phyloP scores from a whole-genome alignment of 2,888 invertebrate genomes.

The Halocaridina rubra region DNA sequence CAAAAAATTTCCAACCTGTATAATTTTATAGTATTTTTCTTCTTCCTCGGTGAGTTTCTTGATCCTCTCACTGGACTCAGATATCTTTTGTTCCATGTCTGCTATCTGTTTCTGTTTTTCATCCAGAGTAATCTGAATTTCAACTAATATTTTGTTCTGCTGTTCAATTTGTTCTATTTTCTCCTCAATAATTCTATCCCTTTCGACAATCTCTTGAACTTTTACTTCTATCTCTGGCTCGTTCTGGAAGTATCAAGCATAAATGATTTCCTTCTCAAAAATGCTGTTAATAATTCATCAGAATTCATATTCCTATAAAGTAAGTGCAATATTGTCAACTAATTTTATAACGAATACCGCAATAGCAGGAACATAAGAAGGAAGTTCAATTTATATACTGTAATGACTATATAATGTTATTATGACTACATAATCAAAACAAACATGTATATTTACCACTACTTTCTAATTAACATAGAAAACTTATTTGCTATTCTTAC shows the following conservation, averaged over 20 bases:
- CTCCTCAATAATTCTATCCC: constrained; percentile 65
- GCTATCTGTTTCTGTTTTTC: constrained; percentile 71
- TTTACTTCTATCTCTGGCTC: constrained; percentile 66
- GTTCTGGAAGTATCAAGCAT: constrained; percentile 28
- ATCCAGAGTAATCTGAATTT: constrained; percentile 67
- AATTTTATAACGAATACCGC: too few relatives aligned
- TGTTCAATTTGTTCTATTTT: constrained; percentile 65
- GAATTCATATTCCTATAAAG: too few relatives aligned
- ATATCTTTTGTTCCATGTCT: constrained; percentile 70
- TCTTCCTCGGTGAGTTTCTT: constrained; percentile 72
- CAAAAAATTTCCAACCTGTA: constrained; percentile 70
- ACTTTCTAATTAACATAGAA: too few relatives aligned
- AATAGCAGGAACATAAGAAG: neutral
- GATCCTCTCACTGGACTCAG: constrained; percentile 65
- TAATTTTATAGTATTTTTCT: constrained; percentile 73
- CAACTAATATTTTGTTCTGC: constrained; percentile 66
- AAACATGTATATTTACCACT: too few relatives aligned
- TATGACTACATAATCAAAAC: too few relatives aligned
- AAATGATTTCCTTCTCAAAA: too few relatives aligned
- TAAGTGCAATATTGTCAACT: too few relatives aligned
- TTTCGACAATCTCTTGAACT: constrained; percentile 65
- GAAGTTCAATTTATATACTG: neutral
- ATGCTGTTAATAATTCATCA: too few relatives aligned
- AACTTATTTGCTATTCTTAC: too few relatives aligned
- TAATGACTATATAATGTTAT: neutral